Conservation (phyloP, 2,888 invertebrate species). For the Callyntrura sp. region DNA sequence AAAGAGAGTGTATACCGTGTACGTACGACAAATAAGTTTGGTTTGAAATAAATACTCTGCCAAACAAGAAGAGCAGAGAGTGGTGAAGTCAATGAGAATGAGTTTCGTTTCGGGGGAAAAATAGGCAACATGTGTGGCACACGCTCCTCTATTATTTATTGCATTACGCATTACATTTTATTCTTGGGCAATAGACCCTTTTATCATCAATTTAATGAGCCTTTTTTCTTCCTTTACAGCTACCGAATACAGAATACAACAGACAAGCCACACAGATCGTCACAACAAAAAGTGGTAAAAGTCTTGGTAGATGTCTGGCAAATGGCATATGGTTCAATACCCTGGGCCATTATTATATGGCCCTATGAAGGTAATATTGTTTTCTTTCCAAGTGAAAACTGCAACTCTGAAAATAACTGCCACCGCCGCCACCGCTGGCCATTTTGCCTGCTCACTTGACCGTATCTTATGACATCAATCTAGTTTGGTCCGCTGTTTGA, state of each 20-base stretch:
- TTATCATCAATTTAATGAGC: slow-evolving; percentile 74
- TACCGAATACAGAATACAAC: too few relatives aligned
- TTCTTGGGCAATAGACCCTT: slow-evolving; percentile 73
- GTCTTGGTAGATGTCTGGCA: too few relatives aligned
- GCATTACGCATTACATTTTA: slow-evolving; percentile 69
- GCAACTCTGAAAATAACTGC: slow-evolving; percentile 29
- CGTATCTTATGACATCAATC: slow-evolving; percentile 64
- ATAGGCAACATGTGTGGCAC: slow-evolving; percentile 68
- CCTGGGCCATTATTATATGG: not conserved
- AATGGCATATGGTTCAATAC: not conserved
- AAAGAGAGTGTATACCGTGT: too few relatives aligned
- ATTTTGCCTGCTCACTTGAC: slow-evolving; percentile 68
- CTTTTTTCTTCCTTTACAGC: slow-evolving; percentile 50
- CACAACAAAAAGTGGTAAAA: not conserved
- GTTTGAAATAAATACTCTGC: slow-evolving; percentile 2
- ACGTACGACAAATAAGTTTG: not conserved
- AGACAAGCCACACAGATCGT: too few relatives aligned
- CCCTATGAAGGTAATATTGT: not conserved
- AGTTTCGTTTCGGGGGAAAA: slow-evolving; percentile 53
- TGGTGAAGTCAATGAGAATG: slow-evolving; percentile 61
- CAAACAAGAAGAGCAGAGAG: slow-evolving; percentile 26
- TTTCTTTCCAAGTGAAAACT: slow-evolving; percentile 51
- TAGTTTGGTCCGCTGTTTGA: slow-evolving; percentile 48
- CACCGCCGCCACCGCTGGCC: slow-evolving; percentile 63
- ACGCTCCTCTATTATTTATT: slow-evolving; percentile 67